Conservation (phyloP, 2,113 vertebrate species). For the Coregonus clupeaformis region DNA sequence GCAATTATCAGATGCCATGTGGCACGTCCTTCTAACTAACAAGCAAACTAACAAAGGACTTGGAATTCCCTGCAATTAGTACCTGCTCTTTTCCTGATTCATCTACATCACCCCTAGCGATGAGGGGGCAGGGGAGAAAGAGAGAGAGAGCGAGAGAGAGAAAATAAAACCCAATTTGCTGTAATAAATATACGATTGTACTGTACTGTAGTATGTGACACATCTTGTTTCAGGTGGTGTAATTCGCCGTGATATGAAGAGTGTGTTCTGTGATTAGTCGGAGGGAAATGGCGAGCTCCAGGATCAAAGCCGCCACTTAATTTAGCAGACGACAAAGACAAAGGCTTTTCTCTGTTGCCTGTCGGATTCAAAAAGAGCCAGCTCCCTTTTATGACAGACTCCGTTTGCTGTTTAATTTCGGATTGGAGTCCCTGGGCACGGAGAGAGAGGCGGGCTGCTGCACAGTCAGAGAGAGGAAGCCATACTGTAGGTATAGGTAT, state of each 20-base stretch:
- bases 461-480: slow-evolving; percentile 5
- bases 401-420: slow-evolving; percentile 89
- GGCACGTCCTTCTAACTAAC: slow-evolving; percentile 69
- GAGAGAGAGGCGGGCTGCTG: slow-evolving; percentile 25
- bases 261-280: slow-evolving; percentile 80
- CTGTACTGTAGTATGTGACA: slow-evolving; percentile 41
- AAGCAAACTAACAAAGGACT: slow-evolving; percentile 69
- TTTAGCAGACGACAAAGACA: slow-evolving; percentile 93
- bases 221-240: slow-evolving; percentile 65
- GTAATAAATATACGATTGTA: slow-evolving; percentile 71
- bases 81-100: slow-evolving; percentile 66
- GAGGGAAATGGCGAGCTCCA: slow-evolving; percentile 59
- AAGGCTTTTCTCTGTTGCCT: slow-evolving; percentile 81
- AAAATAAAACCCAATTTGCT: slow-evolving; percentile 60
- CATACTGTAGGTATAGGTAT: background rate
- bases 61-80: slow-evolving; percentile 72
- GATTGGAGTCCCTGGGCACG: slow-evolving; percentile 76
- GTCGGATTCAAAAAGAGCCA: slow-evolving; percentile 88
- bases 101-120: slow-evolving; percentile 61
- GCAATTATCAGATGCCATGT: slow-evolving; percentile 70
- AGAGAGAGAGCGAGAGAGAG: slow-evolving; percentile 38
- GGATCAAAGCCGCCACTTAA: slow-evolving; percentile 96
- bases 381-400: slow-evolving; percentile 89
- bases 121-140: slow-evolving; percentile 60
- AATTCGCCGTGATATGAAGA: slow-evolving; percentile 83